These are phyloP conservation scores for Mythimna vitellina DNA, from an alignment of 2,888 invertebrate genomes.

Conservation along the genomic window DNA sequence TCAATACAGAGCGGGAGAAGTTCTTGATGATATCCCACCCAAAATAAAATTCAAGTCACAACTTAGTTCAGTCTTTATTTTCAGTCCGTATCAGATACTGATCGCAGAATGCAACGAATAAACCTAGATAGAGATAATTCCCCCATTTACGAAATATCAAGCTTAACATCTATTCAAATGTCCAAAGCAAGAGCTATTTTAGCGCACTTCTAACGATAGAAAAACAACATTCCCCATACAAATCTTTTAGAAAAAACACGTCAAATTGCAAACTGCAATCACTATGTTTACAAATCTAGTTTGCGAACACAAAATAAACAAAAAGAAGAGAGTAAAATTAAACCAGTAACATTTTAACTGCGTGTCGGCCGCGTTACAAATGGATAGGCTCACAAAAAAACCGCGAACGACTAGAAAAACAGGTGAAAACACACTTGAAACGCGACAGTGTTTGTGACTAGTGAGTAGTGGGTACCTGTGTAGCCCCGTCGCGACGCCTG, in stretches of 20 bases:
- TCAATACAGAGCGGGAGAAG: too few species aligned
- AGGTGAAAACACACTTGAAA: slow-evolving; percentile 62
- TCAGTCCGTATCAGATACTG: too few species aligned
- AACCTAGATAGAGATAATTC: not conserved
- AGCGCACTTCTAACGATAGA: not conserved
- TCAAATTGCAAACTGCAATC: slow-evolving; percentile 10
- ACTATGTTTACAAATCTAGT: slow-evolving; percentile 15
- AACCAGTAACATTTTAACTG: slow-evolving; percentile 42
- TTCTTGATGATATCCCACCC: too few species aligned
- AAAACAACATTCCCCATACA: slow-evolving; percentile 12
- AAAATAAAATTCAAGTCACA: too few species aligned
- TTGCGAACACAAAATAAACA: not conserved
- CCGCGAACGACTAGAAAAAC: slow-evolving; percentile 59
- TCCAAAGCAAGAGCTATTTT: too few species aligned
- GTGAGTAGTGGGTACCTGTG: slow-evolving; percentile 45
- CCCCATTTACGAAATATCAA: not conserved
- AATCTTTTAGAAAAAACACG: slow-evolving; percentile 9
- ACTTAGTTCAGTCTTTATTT: too few species aligned
- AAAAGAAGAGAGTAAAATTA: slow-evolving; percentile 17
- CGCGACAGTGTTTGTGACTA: slow-evolving; percentile 61
- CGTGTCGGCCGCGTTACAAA: slow-evolving; percentile 40
- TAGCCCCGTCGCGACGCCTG: slow-evolving; percentile 41
- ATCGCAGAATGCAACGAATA: not conserved
- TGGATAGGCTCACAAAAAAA: slow-evolving; percentile 50
- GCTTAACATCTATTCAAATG: not conserved